Evolutionary conservation across 2,113 vertebrate species (phyloP).

Genomic region (Nycticryphes semicollaris): DNA sequence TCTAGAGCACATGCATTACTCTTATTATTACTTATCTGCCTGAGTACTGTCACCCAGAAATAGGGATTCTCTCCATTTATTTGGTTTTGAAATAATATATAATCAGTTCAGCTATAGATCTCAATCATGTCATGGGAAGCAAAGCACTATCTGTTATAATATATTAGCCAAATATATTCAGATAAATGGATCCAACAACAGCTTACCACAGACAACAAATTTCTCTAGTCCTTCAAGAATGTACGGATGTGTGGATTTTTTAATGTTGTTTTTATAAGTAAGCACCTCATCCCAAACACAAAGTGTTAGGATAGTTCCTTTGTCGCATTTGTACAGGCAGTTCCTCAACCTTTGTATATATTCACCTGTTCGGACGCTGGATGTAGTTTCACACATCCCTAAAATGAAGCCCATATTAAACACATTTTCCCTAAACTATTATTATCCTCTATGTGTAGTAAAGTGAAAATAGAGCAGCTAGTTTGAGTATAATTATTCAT

Average conservation of each 20-base stretch:
- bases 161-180: slow-evolving; percentile 36
- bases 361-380: background rate
- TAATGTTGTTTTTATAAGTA: background rate
- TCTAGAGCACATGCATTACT: background rate
- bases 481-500: background rate
- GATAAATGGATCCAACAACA: slow-evolving; percentile 42
- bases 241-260: fast-evolving
- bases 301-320: background rate
- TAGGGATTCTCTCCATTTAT: slow-evolving; percentile 57
- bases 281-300: background rate
- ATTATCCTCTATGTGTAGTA: background rate
- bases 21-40: slow-evolving; percentile 48
- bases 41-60: slow-evolving; percentile 57
- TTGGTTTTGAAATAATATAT: slow-evolving; percentile 68
- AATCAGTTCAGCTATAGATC: slow-evolving; percentile 53
- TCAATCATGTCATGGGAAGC: slow-evolving; percentile 51
- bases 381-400: background rate
- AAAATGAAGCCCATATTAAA: background rate
- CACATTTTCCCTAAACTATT: background rate
- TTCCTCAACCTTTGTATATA: background rate
- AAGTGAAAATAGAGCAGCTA: background rate
- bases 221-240: background rate
- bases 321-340: background rate
- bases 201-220: background rate
- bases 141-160: slow-evolving; percentile 31